Percentiles rank a stretch among this genome's conserved stretches.
These are phyloP conservation scores for Pleuronectes platessa DNA, from an alignment of 2,113 vertebrate genomes.

Conservation along the genomic window DNA sequence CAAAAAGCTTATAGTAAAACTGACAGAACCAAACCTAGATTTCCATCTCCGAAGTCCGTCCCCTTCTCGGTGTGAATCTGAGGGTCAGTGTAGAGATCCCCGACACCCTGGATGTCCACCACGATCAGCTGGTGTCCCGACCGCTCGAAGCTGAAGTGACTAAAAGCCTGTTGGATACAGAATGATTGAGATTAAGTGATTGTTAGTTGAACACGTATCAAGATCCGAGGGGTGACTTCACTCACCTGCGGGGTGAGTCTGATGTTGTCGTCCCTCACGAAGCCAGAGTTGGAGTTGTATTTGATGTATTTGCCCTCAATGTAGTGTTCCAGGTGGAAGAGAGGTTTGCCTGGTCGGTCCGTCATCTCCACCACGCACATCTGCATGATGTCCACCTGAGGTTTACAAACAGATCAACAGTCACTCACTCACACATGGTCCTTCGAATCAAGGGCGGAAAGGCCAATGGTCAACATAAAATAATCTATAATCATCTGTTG, in stretches of 20 bases:
- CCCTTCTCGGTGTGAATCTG: conserved; percentile 96
- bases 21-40: conserved; percentile 82
- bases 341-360: conserved; percentile 85
- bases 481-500: no score
- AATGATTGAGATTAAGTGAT: neutral
- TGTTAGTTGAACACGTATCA: rapidly evolving
- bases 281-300: conserved; percentile 99
- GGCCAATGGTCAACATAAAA: no score
- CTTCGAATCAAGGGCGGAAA: no score
- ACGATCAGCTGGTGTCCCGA: conserved; percentile 97
- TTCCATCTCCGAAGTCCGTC: conserved; percentile 96
- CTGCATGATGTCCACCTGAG: conserved; percentile 97
- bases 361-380: conserved; percentile 94
- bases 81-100: conserved; percentile 97
- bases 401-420: neutral
- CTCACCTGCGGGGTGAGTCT: conserved; percentile 96
- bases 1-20: neutral
- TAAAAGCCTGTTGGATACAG: conserved; percentile 87
- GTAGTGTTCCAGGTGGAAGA: conserved; percentile 97
- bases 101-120: conserved; percentile 98
- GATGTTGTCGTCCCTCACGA: conserved; percentile 94
- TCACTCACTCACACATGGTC: neutral
- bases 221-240: neutral
- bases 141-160: conserved; percentile 97
- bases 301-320: conserved; percentile 99